phyloP scores from a whole-genome alignment of 2,888 invertebrate genomes.

The Muscina levida region DNA sequence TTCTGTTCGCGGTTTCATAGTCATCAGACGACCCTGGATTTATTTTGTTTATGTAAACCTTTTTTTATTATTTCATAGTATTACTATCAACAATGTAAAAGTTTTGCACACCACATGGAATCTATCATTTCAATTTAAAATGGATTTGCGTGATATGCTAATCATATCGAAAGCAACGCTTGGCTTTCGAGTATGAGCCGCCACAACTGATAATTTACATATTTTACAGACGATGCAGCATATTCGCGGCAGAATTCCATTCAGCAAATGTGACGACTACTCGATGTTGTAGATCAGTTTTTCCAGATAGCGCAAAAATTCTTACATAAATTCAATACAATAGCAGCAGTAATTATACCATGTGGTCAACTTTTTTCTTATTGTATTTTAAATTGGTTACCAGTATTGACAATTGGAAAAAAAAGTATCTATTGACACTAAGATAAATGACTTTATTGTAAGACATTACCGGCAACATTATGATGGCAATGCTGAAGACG shows the following conservation, averaged over 20 bases:
- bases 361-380: background rate
- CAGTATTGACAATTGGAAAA: slow-evolving; percentile 14
- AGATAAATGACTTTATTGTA: slow-evolving; percentile 60
- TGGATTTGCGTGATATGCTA: slow-evolving; percentile 41
- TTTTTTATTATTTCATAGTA: slow-evolving; percentile 8
- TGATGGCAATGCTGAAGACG: background rate
- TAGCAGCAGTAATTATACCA: slow-evolving; percentile 23
- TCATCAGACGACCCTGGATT: too few species aligned
- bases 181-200: too few species aligned
- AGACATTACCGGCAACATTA: slow-evolving; percentile 1
- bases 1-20: too few species aligned
- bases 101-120: background rate
- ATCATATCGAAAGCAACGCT: background rate
- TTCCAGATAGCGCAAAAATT: background rate
- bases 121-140: slow-evolving; percentile 1
- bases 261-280: background rate
- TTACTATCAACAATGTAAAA: background rate
- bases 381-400: background rate
- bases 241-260: background rate
- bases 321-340: slow-evolving; percentile 21
- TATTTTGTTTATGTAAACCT: slow-evolving; percentile 34
- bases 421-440: slow-evolving; percentile 3
- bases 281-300: background rate
- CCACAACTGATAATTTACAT: background rate
- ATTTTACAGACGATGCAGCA: background rate